These are phyloP conservation scores for Steinernema carpocapsae DNA, from an alignment of 2,888 invertebrate species.

Conservation along the genomic window DNA sequence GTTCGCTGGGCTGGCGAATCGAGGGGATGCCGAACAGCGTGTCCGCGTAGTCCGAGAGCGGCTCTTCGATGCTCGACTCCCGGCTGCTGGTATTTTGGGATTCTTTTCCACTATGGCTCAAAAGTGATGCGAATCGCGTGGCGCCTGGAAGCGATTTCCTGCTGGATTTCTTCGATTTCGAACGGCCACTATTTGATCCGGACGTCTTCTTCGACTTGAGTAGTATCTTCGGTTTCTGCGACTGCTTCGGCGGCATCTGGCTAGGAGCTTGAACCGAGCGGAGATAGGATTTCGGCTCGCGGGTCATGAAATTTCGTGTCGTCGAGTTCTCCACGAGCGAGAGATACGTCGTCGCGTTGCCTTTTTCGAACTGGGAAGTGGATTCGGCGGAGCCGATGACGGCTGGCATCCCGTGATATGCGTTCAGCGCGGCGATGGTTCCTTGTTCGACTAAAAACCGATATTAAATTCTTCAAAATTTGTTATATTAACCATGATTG, in stretches of 20 bases:
- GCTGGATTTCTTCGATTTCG: neutral
- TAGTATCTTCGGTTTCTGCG: neutral
- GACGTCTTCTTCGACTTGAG: neutral
- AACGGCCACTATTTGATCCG: neutral
- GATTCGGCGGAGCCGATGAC: neutral
- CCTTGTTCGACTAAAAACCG: neutral
- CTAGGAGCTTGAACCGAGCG: neutral
- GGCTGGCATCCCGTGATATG: neutral
- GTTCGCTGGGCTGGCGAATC: neutral
- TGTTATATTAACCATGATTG: neutral
- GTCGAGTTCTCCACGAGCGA: neutral
- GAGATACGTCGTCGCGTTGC: too few species aligned
- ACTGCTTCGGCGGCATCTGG: neutral
- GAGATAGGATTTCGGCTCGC: neutral
- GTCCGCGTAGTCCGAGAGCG: neutral
- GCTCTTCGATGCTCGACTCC: neutral
- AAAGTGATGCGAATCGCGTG: neutral
- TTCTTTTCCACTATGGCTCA: neutral
- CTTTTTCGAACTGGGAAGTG: neutral
- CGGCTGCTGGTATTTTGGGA: neutral
- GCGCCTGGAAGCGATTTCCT: neutral
- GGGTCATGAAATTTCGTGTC: neutral
- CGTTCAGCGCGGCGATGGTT: neutral
- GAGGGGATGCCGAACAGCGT: neutral
- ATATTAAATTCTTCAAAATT: neutral